Base-by-base conservation (phyloP, 2,888 invertebrate genomes). In the Nemurella pictetii region DNA sequence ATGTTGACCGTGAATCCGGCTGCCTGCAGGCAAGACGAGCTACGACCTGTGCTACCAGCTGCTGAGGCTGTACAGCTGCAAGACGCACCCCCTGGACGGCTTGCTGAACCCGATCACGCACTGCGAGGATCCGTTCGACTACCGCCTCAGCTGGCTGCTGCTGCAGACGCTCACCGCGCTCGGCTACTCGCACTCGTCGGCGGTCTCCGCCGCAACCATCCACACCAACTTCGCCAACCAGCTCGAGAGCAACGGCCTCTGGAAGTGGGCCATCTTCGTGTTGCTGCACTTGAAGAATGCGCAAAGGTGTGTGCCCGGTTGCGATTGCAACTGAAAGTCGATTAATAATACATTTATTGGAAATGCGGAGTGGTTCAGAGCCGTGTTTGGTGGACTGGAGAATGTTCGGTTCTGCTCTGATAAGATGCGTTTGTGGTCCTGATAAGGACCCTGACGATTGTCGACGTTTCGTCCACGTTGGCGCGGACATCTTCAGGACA, bases 251-350 rank as follows among this genome's bases (percentile, higher is more conserved):
- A 90, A 94, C 84, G 96, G 95, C 0, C 90, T 95, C 30, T 98
- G 98, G 97, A 95, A 97, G 75, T 96, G 96, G 94, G 95, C 98
- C 0, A 92, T 96, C 30, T 97, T 96, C 89, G 96, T 95, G 0
- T 90, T 97, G 29, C 89, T 94, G 0, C 95, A 95, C 89, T 91
- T 95, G 25, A 92, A 94, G 15, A 91, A 95, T 36, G 75, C 9
- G 27, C 75, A 15, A 30, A 84, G 32, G 78, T 78, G 30, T 7
- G 55, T 7, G 55, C 35, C 5, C 12, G 4, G 12, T 35, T 35
- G 35, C 35, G 35, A 12, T 35, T 35, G 4, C 35, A 35, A 35
- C 5, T 35, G 35, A 35, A 4, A 35, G 35, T 35, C 5, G n/a
- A n/a, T n/a, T 35, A 35, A 35, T 35, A 35, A 35, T 35, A 12